Evolutionary conservation across 2,888 invertebrate species (phyloP).

Genomic region (Apodemia mormo): DNA sequence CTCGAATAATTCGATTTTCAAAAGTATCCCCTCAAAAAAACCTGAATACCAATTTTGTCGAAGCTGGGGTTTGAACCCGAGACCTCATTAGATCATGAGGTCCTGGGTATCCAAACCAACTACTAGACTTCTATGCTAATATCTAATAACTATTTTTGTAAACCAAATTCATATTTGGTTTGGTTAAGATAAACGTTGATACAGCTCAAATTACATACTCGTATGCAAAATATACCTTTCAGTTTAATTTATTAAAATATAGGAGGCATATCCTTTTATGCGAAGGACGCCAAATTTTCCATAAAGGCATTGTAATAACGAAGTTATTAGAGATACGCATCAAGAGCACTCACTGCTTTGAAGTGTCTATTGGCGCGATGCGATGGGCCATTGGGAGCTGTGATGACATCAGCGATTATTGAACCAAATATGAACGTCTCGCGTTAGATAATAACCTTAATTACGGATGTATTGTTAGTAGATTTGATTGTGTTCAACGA

Average conservation of each 20-base stretch:
- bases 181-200: no score
- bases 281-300: constrained; percentile 6
- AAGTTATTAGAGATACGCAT: constrained; percentile 18
- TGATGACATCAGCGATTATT: constrained; percentile 18
- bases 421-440: constrained; percentile 16
- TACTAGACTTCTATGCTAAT: no score
- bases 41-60: no score
- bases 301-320: constrained; percentile 13
- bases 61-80: no score
- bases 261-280: constrained; percentile 1
- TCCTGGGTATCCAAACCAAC: no score
- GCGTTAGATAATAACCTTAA: constrained; percentile 16
- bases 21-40: no score
- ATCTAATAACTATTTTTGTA: no score
- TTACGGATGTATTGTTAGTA: not conserved
- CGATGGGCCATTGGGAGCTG: constrained; percentile 5
- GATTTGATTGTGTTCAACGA: constrained; percentile 16
- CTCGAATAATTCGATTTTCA: no score
- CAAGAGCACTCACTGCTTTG: constrained; percentile 14
- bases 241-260: not conserved
- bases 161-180: no score
- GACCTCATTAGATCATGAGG: no score
- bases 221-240: not conserved
- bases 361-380: constrained; percentile 16
- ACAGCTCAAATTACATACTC: not conserved